A percentile compares a stretch with the other conserved stretches of the same genome.
Evolutionary conservation across 2,888 invertebrate genomes (phyloP).

Genomic region (Oxystoma pomonae): DNA sequence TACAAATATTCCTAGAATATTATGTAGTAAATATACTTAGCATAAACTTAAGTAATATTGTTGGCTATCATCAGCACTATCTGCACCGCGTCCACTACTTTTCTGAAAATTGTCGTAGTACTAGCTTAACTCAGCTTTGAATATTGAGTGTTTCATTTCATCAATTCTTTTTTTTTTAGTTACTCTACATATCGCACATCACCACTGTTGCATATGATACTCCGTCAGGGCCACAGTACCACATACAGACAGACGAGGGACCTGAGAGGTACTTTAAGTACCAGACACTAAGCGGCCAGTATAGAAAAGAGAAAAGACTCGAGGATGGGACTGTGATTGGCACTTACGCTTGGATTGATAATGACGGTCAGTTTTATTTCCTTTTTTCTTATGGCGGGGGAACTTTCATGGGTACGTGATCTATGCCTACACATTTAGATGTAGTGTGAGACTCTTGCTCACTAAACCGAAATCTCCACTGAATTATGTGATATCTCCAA

Average conservation of each 20-base stretch:
- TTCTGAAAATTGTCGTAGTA: too few species aligned
- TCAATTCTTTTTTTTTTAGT: conserved; percentile 43
- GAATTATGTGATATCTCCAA: too few species aligned
- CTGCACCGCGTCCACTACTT: too few species aligned
- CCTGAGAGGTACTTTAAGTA: conserved; percentile 85
- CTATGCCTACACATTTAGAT: conserved; percentile 87
- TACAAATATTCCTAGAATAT: too few species aligned
- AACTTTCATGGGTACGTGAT: conserved; percentile 56
- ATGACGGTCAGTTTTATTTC: conserved; percentile 67
- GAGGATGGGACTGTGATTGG: conserved; percentile 86
- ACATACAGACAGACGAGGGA: conserved; percentile 91
- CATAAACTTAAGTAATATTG: too few species aligned
- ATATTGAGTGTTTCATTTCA: too few species aligned
- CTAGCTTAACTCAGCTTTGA: too few species aligned
- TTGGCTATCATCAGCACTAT: too few species aligned
- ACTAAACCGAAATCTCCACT: too few species aligned
- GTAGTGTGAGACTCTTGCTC: too few species aligned
- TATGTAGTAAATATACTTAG: too few species aligned
- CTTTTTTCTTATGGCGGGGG: conserved; percentile 48
- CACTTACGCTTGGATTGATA: conserved; percentile 85
- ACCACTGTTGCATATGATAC: conserved; percentile 55
- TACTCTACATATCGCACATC: conserved; percentile 32
- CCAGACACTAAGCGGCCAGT: conserved; percentile 85
- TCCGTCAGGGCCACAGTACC: conserved; percentile 71
- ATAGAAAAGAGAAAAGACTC: conserved; percentile 80